These are phyloP conservation scores for Lepidocyrtinus sp. DNA, from an alignment of 2,888 invertebrate species.

Conservation along the genomic window DNA sequence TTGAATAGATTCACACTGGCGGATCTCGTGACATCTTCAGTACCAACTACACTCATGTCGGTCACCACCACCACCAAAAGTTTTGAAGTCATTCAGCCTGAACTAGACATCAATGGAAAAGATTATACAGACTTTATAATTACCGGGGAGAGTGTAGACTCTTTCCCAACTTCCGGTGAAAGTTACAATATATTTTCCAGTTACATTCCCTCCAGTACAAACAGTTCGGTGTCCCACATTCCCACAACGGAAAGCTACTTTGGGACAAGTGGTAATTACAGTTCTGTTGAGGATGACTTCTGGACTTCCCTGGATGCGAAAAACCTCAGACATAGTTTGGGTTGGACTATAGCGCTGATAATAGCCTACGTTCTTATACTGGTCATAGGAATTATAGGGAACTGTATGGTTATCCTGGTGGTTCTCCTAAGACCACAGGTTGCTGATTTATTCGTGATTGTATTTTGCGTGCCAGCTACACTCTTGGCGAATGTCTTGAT, in stretches of 20 bases:
- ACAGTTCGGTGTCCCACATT: background rate
- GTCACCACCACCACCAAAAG: background rate
- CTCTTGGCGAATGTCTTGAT: conserved; percentile 73
- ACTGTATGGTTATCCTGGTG: conserved; percentile 70
- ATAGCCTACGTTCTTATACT: conserved; percentile 71
- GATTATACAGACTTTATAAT: background rate
- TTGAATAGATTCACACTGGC: background rate
- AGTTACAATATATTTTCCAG: background rate
- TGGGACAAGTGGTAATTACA: background rate
- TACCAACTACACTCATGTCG: background rate
- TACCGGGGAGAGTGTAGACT: background rate
- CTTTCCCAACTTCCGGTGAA: background rate
- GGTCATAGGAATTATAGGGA: conserved; percentile 71
- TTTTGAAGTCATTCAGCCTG: background rate
- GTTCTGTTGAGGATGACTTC: background rate
- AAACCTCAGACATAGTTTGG: conserved; percentile 70
- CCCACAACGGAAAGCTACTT: background rate
- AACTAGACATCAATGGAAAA: background rate
- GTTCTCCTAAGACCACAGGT: conserved; percentile 63
- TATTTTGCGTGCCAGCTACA: conserved; percentile 74
- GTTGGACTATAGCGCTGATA: conserved; percentile 71
- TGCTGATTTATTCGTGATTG: conserved; percentile 72
- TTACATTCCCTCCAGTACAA: background rate
- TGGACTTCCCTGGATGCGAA: conserved; percentile 17
- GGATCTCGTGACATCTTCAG: background rate